Conservation (phyloP, 1,140 invertebrate species). For the Bombus turneri region DNA sequence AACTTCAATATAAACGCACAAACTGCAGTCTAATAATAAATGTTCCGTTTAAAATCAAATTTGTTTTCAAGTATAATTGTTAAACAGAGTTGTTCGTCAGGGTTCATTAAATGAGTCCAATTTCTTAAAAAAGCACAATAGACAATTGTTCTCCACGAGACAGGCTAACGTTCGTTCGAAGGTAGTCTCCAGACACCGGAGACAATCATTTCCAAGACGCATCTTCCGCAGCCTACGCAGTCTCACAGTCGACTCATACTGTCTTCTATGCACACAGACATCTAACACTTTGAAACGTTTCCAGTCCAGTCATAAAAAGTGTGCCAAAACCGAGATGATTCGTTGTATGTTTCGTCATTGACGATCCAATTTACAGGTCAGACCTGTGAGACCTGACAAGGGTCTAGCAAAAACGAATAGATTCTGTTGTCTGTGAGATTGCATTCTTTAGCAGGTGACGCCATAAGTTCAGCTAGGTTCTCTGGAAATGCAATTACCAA, state of each 20-base stretch:
- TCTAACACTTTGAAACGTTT: not conserved
- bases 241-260: conserved; percentile 16
- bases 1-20: not conserved
- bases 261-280: not conserved
- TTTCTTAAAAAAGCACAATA: conserved; percentile 30
- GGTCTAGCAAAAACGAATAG: not conserved
- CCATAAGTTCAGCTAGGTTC: conserved; percentile 23
- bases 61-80: not conserved
- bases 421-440: conserved; percentile 5
- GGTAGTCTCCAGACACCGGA: conserved; percentile 21
- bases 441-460: conserved; percentile 33
- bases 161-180: not conserved
- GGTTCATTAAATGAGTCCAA: conserved; percentile 11
- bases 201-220: conserved; percentile 35
- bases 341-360: not conserved
- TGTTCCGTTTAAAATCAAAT: no score
- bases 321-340: not conserved
- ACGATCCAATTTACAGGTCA: conserved; percentile 27
- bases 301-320: not conserved
- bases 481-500: not conserved
- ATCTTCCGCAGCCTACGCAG: conserved; percentile 39
- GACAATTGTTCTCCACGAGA: conserved; percentile 36
- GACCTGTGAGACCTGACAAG: not conserved
- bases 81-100: not conserved
- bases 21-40: not conserved